These are phyloP conservation scores for Sepiola atlantica DNA, from an alignment of 2,888 invertebrate genomes.

Conservation along the genomic window DNA sequence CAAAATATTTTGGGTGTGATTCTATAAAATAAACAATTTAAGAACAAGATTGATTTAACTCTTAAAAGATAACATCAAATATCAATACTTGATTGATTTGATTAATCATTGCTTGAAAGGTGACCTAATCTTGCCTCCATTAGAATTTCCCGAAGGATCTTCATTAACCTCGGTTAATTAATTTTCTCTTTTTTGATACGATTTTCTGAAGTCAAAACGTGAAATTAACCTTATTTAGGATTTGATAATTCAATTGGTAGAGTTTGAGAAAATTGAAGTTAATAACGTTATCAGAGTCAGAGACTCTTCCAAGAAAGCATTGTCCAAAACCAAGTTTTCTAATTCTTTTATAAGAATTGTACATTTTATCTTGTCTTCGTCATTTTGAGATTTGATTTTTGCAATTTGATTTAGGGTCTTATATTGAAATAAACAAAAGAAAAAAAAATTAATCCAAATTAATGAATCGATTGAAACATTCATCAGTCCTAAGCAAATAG, in stretches of 20 bases:
- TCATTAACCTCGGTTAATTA: not conserved
- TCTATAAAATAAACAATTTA: not conserved
- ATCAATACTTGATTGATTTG: not conserved
- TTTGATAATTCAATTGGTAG: not conserved
- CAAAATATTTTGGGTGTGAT: not conserved
- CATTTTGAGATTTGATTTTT: not conserved
- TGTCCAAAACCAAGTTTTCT: not conserved
- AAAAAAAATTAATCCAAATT: too few species aligned
- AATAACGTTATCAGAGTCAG: not conserved
- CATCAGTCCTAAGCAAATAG: too few species aligned
- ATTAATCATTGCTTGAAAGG: slow-evolving; percentile 2
- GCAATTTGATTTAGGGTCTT: not conserved
- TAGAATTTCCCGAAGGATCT: not conserved
- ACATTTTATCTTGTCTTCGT: not conserved
- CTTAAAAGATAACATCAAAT: not conserved
- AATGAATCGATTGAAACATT: too few species aligned
- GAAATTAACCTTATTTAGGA: not conserved
- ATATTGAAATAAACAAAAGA: too few species aligned
- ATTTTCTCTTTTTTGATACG: not conserved
- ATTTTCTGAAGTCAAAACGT: not conserved
- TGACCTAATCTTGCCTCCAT: not conserved
- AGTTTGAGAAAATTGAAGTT: not conserved
- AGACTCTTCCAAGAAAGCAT: not conserved
- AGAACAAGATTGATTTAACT: not conserved
- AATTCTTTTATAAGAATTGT: not conserved